Base-by-base conservation (phyloP, 2,888 invertebrate species). In the Lepidocyrtinus sp. region DNA sequence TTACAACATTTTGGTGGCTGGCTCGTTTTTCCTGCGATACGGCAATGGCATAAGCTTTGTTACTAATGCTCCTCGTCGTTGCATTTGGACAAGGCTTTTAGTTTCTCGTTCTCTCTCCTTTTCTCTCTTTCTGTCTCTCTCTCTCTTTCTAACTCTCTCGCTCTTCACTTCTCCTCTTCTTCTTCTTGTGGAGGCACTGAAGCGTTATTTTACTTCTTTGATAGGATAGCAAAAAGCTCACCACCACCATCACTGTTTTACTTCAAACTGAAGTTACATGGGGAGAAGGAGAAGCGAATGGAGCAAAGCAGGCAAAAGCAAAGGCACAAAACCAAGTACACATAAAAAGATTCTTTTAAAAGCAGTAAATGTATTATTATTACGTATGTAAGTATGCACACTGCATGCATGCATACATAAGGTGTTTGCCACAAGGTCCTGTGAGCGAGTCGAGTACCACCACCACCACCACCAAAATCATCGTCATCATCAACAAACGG, bases 361-460 rank as follows among this genome's bases (percentile, higher is more conserved):
- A 50, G 50, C 17, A 50, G 50, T 50, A 50, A 50, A 50, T 50
- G 50, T 50, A 50, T 50, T 50, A 50, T 50, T 75, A 61, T 36
- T 67, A 65, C 72, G 61, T 64, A 64, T 71, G 46, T 71, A 73
- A 55, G 17, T 65, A 61, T 74, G 74, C 74, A 73, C 79, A 45
- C 77, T 67, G 64, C 50, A 61, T 63, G 74, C 65, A 59, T 80
- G 75, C 75, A 80, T 80, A 71, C 71, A 75, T 75, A 80, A 75
- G 75, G 70, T 80, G 75, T 75, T 75, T 70, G 80, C 80, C 80
- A 80, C 80, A 80, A 80, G 80, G 80, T 80, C 80, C 80, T 80
- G 75, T 50, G 77, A 77, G 24, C 22, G 59, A 61, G 24, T 61
- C 12, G 61, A 24, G 78, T 65, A 79, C 69, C 73, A 79, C 78